Evolutionary conservation across 2,113 vertebrate species (phyloP), one percentile per base, ranked within the genome.

Genomic region (Lutjanus erythropterus): DNA sequence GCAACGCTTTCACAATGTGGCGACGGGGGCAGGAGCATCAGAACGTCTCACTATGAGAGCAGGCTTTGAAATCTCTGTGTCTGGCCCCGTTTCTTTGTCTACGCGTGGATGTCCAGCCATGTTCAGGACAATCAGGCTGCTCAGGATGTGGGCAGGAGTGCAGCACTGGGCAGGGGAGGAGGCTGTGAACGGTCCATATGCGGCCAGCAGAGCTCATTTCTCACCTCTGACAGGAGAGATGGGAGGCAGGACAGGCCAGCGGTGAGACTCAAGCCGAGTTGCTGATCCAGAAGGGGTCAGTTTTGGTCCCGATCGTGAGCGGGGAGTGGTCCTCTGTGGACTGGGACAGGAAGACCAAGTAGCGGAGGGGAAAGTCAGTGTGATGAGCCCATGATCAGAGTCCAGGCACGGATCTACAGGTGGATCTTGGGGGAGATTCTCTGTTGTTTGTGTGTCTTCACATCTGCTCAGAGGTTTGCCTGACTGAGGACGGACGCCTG

Each of bases 201-300:
- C 93, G 92, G 84, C 67, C 83, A 11, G 73, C 91, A 89, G 86
- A 92, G 92, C 91, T 93, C 88, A 92, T 95, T 91, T 90, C 94
- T 96, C 94, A 96, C 96, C 95, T 97, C 93, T 95, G 92, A 93
- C 88, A 80, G 93, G 87, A 73, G 93, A 94, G 91, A 96, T 95
- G 68, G 93, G 95, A 75, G 91, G 95, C 89, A 96, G 94, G 67
- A 94, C 93, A 2, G 93, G 86, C 92, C 89, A 95, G 81, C 39
- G 10, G 47, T 5, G 77, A 81, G 94, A 89, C 91, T 94, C 93
- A 87, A 92, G 89, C 82, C 88, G 86, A 78, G 93, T 88, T 86
- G 70, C 75, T 19, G 42, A 31, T 0, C 71, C 61, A 75, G 86
- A 74, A 6, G 81, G 83, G 44, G 71, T 21, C 0, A 2, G 81